Base-by-base conservation (phyloP, 2,888 invertebrate genomes). In the Heteromurus nitidus region DNA sequence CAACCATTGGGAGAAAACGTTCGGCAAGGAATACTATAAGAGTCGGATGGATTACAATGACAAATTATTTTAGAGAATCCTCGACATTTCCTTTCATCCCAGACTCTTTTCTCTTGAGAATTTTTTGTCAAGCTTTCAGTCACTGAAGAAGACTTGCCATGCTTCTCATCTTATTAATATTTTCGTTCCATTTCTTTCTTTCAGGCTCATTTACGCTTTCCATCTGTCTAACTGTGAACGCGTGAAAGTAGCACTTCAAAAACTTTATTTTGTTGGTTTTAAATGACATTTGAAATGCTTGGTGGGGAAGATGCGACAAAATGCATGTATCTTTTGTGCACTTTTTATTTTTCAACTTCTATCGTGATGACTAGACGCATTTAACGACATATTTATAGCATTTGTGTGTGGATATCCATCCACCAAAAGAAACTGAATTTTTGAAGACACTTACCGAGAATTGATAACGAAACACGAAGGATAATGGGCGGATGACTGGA, bases 371-470 rank as follows among this genome's bases (percentile, higher is more conserved):
- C n/a, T n/a, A n/a, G n/a, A n/a, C n/a, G n/a, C n/a, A n/a, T n/a
- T n/a, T n/a, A n/a, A n/a, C n/a, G n/a, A n/a, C n/a, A n/a, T n/a
- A n/a, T n/a, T n/a, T n/a, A n/a, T n/a, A n/a, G n/a, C n/a, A n/a
- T n/a, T n/a, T n/a, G n/a, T n/a, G n/a, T n/a, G n/a, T n/a, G n/a
- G n/a, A n/a, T n/a, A n/a, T n/a, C n/a, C n/a, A n/a, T n/a, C n/a
- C n/a, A n/a, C n/a, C 13, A 36, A 36, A 36, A 36, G 36, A 36
- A 36, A 36, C 36, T 36, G 36, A 30, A n/a, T n/a, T 55, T 1
- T 55, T 70, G 3, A 24, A 55, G 22, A 50, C 16, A 67, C 81
- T 92, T 88, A 94, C 94, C 94, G 88, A 86, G 85, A 55, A 88
- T 85, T 50, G 80, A 84, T 64, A 88, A 85, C 74, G 84, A 82